phyloP scores from a whole-genome alignment of 2,113 vertebrate species.

The Nestor notabilis region DNA sequence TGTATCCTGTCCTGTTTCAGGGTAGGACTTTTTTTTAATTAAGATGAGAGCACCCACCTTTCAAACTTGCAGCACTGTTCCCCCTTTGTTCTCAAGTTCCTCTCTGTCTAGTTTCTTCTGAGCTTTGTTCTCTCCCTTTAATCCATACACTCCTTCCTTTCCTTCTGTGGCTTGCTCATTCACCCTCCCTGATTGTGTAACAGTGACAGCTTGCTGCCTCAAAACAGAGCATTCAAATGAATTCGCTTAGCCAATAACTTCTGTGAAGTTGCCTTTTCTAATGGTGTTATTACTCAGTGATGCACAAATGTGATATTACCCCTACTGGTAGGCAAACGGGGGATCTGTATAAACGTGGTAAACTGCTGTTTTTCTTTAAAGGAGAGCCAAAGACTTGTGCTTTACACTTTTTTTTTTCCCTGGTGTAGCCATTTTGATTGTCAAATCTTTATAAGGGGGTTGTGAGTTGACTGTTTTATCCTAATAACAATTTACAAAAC shows the following conservation, averaged over 20 bases:
- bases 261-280: slow-evolving; percentile 90
- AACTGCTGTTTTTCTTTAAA: slow-evolving; percentile 77
- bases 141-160: not conserved
- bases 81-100: not conserved
- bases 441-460: slow-evolving; percentile 57
- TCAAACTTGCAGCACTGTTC: not conserved
- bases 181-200: slow-evolving; percentile 75
- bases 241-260: slow-evolving; percentile 89
- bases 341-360: slow-evolving; percentile 76
- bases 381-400: slow-evolving; percentile 86
- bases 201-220: slow-evolving; percentile 85
- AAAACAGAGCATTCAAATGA: slow-evolving; percentile 87
- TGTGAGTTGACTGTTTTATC: slow-evolving; percentile 72
- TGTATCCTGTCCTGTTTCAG: not conserved
- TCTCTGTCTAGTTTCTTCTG: not conserved
- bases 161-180: slow-evolving; percentile 50
- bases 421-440: slow-evolving; percentile 66
- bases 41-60: not conserved
- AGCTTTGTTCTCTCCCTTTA: not conserved
- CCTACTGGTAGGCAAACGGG: slow-evolving; percentile 85
- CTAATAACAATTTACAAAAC: slow-evolving; percentile 51
- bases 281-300: slow-evolving; percentile 89
- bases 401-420: slow-evolving; percentile 69
- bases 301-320: slow-evolving; percentile 85
- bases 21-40: not conserved